Conservation (phyloP, 2,888 invertebrate species). For the Drosophila neoperkinsi region DNA sequence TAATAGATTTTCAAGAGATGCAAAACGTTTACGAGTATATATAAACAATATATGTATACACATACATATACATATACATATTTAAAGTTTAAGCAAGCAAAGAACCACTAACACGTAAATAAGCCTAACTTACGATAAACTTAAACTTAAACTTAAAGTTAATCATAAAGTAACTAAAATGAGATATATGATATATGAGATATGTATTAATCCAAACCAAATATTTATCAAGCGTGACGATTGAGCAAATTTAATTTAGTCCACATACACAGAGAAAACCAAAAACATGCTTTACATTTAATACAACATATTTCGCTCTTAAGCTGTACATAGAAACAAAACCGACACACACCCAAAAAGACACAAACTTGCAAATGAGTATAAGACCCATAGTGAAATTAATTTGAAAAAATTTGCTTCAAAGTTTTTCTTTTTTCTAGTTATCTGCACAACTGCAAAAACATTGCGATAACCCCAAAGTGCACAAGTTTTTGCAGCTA, state of each 20-base stretch:
- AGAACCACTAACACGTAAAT: slow-evolving; percentile 81
- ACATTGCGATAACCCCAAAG: slow-evolving; percentile 56
- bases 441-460: slow-evolving; percentile 36
- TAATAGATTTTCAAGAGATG: slow-evolving; percentile 59
- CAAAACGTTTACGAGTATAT: slow-evolving; percentile 66
- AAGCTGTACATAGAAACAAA: slow-evolving; percentile 61
- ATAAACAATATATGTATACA: slow-evolving; percentile 55
- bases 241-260: slow-evolving; percentile 62
- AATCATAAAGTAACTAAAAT: slow-evolving; percentile 61
- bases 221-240: slow-evolving; percentile 61
- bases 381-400: slow-evolving; percentile 37
- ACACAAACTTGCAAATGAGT: slow-evolving; percentile 31
- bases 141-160: slow-evolving; percentile 59
- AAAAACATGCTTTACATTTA: slow-evolving; percentile 20
- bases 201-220: slow-evolving; percentile 65
- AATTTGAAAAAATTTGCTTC: slow-evolving; percentile 42
- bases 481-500: slow-evolving; percentile 50
- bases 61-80: slow-evolving; percentile 50
- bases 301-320: slow-evolving; percentile 37
- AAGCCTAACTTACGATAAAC: slow-evolving; percentile 72
- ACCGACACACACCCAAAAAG: slow-evolving; percentile 14
- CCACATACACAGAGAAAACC: slow-evolving; percentile 16
- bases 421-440: slow-evolving; percentile 19
- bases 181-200: slow-evolving; percentile 56
- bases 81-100: slow-evolving; percentile 75